Conservation (phyloP, 2,888 invertebrate species). For the Heteromyza rotundicornis region DNA sequence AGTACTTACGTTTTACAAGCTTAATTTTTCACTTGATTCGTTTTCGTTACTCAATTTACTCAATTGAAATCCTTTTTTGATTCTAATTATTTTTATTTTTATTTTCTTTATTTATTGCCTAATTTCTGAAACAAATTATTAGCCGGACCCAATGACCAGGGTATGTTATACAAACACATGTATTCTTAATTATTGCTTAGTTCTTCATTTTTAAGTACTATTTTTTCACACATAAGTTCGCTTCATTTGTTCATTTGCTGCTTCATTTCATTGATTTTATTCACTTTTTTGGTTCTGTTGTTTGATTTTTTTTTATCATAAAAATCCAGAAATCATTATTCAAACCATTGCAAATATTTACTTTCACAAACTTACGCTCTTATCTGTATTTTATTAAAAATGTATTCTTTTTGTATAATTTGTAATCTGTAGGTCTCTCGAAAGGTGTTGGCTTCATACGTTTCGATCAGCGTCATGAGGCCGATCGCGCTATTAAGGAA, state of each 20-base stretch:
- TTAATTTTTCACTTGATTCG: constrained; percentile 31
- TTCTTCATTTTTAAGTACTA: constrained; percentile 26
- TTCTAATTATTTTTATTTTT: no score
- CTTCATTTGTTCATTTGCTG: not conserved
- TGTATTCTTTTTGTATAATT: constrained; percentile 15
- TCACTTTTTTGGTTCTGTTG: not conserved
- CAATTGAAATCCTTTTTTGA: no score
- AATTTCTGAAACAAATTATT: constrained; percentile 21
- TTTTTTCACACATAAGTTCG: constrained; percentile 13
- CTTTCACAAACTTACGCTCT: not conserved
- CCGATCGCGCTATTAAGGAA: constrained; percentile 90
- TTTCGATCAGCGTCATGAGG: constrained; percentile 90
- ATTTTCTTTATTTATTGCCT: constrained; percentile 28
- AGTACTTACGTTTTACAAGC: constrained; percentile 8
- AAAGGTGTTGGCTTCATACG: constrained; percentile 95
- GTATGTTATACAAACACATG: constrained; percentile 59
- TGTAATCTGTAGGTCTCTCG: constrained; percentile 72
- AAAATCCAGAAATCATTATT: constrained; percentile 32
- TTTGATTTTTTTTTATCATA: constrained; percentile 17
- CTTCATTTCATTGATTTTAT: not conserved
- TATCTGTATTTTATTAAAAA: no score
- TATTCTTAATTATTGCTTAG: constrained; percentile 29
- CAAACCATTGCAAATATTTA: not conserved
- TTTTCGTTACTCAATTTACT: constrained; percentile 22
- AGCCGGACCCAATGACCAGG: constrained; percentile 65